Evolutionary conservation across 2,113 vertebrate genomes (phyloP), one percentile per base, ranked within the genome.

Genomic region (Formicarius rufipectus): DNA sequence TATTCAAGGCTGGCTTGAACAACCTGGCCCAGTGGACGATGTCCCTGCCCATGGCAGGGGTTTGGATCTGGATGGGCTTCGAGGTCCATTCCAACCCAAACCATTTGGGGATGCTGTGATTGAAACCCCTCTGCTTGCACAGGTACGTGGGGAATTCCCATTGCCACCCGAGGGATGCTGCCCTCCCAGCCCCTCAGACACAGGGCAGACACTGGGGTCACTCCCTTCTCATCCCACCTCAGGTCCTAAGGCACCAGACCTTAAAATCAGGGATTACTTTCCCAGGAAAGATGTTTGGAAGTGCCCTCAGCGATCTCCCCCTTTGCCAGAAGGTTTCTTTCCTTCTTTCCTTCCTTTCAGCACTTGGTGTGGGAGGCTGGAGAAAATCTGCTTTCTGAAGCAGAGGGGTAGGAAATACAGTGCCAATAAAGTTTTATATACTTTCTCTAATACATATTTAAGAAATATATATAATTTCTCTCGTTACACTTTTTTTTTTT

Each of bases 381-480:
- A 76, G 77, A 72, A 78, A 42, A 40, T 12, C 49, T 60, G 53
- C 49, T 91, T 62, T 76, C 82, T 60, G 56, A 68, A 91, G 56
- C 9, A 87, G 58, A 27, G 24, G 40, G 52, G 39, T 42, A 89
- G 80, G 84, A 95, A 95, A 91, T 87, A 82, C 0, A 89, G 62
- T 3, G 2, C 45, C 71, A 60, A 66, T 96, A 89, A 96, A 87
- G 31, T 93, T 96, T 94, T 90, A 91, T 50, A 35, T 58, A 28
- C 25, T 69, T 79, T 82, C 81, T 75, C 33, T 76, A 76, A 79
- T 69, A 91, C 33, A 35, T 37, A 42, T 47, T 58, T 49, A 7
- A 4, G 9, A 45, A 44, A n/a, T 33, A 56, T 66, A 71, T 74
- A 72, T 17, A 31, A 79, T 50, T 66, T 50, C 86, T 76, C 64